Percentiles rank a stretch among this genome's conserved stretches.
These are phyloP conservation scores for Psettodes erumei DNA, from an alignment of 2,113 vertebrate genomes.

Conservation along the genomic window DNA sequence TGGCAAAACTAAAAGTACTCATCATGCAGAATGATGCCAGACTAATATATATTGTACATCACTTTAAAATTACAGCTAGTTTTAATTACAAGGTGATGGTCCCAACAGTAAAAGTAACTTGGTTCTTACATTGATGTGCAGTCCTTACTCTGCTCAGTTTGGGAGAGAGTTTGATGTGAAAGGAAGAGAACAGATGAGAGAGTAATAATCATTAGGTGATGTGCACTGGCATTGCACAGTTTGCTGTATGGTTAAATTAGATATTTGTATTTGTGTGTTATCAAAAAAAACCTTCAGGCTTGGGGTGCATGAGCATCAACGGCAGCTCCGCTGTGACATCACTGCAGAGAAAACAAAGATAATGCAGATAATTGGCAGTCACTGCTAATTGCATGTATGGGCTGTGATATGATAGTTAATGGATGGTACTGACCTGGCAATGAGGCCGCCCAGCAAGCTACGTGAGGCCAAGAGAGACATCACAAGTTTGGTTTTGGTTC, in stretches of 20 bases:
- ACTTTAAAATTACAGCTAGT: too few species aligned
- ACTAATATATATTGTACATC: too few species aligned
- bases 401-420: background rate
- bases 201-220: background rate
- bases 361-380: background rate
- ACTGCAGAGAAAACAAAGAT: constrained; percentile 73
- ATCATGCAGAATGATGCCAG: too few species aligned
- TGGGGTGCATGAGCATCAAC: constrained; percentile 88
- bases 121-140: constrained; percentile 54
- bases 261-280: background rate
- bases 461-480: constrained; percentile 2
- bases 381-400: background rate
- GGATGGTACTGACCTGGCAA: constrained; percentile 83
- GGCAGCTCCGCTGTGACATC: constrained; percentile 88
- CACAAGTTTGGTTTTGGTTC: accelerated
- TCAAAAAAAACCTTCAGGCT: constrained; percentile 78
- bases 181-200: background rate
- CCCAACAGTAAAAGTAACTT: background rate
- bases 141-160: constrained; percentile 65
- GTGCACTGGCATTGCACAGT: too few species aligned
- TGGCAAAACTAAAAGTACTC: too few species aligned
- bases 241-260: background rate
- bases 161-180: constrained; percentile 2
- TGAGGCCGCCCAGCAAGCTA: constrained; percentile 89
- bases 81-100: background rate